Percentiles rank a stretch among this genome's conserved stretches.
phyloP scores from a whole-genome alignment of 2,797 vertebrate genomes.

The Eurystomus glaucurus region DNA sequence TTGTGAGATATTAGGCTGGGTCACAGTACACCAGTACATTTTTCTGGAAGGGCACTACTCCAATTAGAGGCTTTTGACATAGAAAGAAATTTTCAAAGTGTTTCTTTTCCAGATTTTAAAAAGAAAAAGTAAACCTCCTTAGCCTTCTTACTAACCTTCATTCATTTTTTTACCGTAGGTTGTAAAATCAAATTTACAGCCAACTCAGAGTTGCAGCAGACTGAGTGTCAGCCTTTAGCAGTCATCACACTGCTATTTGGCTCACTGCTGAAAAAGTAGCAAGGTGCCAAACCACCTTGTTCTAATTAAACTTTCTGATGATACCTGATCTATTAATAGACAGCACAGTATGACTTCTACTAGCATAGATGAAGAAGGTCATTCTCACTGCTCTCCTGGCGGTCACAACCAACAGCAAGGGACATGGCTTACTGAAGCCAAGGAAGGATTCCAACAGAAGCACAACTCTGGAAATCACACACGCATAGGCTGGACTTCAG shows the following conservation, averaged over 20 bases:
- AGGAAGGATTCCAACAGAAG: not conserved
- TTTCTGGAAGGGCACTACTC: not conserved
- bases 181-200: conserved; percentile 33
- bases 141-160: not conserved
- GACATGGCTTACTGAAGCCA: not conserved
- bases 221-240: not conserved
- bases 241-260: conserved; percentile 21
- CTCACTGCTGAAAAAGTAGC: not conserved
- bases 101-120: not conserved
- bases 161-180: not conserved
- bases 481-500: not conserved
- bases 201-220: not conserved
- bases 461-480: not conserved
- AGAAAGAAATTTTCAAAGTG: not conserved
- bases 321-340: conserved; percentile 59
- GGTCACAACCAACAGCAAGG: not conserved
- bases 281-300: conserved; percentile 53
- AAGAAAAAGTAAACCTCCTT: not conserved
- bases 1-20: not conserved
- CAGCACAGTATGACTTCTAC: conserved; percentile 16
- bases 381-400: not conserved
- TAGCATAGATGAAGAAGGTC: conserved; percentile 30
- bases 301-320: conserved; percentile 60
- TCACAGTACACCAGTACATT: not conserved
- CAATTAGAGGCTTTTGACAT: not conserved